A percentile compares a stretch with the other conserved stretches of the same genome.
Conservation (phyloP, 2,888 invertebrate genomes). For the Eilema depressum region DNA sequence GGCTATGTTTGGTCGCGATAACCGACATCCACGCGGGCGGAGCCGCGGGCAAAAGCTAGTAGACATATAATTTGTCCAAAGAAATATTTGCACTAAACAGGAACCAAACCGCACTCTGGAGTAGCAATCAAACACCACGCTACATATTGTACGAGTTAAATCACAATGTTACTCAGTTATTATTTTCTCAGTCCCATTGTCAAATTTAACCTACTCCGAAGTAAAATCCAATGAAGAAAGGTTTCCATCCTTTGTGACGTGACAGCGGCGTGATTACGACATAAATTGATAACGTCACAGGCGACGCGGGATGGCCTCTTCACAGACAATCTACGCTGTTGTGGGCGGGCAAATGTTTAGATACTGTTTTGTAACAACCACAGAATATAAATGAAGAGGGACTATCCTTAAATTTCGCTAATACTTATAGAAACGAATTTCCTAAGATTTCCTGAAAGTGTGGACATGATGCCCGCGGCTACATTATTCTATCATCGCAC, state of each 20-base stretch:
- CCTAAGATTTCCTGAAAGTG: too few relatives aligned
- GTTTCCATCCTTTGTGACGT: slow-evolving; percentile 19
- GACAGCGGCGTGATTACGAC: slow-evolving; percentile 32
- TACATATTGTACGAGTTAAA: not conserved
- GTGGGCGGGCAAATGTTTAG: slow-evolving; percentile 10
- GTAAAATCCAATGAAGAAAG: slow-evolving; percentile 18
- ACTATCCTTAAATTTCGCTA: too few relatives aligned
- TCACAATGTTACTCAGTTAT: not conserved
- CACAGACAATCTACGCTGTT: slow-evolving; percentile 18
- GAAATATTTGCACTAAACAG: not conserved
- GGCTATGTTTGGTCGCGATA: too few relatives aligned
- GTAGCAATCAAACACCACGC: not conserved
- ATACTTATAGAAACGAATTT: too few relatives aligned
- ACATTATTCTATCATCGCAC: too few relatives aligned
- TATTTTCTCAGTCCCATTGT: slow-evolving; percentile 2
- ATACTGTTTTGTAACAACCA: not conserved
- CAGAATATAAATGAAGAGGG: too few relatives aligned
- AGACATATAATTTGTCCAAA: too few relatives aligned
- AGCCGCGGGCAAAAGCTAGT: too few relatives aligned
- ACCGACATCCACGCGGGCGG: too few relatives aligned
- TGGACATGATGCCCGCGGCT: too few relatives aligned
- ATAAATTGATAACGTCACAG: slow-evolving; percentile 26
- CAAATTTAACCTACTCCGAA: not conserved
- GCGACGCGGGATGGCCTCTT: slow-evolving; percentile 9
- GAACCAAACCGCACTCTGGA: not conserved